phyloP scores from a whole-genome alignment of 2,888 invertebrate genomes.

The Eustalomyia histrio region DNA sequence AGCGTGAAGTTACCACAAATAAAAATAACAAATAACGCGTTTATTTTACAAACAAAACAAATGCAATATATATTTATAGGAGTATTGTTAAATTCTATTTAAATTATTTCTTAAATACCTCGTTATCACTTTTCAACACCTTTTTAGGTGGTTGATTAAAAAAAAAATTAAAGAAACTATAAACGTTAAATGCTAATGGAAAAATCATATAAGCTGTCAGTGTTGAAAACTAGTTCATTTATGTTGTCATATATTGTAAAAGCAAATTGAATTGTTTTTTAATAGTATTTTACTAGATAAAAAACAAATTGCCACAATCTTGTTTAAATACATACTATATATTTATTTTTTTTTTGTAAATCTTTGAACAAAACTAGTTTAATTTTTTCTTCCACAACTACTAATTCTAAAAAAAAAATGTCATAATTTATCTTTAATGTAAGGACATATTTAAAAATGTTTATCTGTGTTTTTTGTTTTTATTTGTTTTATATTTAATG shows the following conservation, averaged over 20 bases:
- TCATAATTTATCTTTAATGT: background rate
- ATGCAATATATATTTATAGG: background rate
- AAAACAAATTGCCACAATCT: background rate
- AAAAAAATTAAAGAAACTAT: background rate
- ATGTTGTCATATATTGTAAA: background rate
- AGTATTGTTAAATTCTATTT: background rate
- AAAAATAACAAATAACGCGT: too few species aligned
- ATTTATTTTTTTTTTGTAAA: background rate
- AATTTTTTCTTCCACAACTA: background rate
- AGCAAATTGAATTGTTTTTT: background rate
- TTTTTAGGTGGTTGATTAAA: background rate
- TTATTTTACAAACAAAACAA: too few species aligned
- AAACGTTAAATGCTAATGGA: background rate
- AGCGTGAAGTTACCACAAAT: too few species aligned
- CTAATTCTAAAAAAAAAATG: background rate
- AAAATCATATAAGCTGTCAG: background rate
- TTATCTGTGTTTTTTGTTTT: background rate
- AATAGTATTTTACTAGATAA: background rate
- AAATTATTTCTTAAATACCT: background rate
- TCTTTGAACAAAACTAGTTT: background rate
- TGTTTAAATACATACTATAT: background rate
- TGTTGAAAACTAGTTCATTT: background rate
- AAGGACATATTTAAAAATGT: constrained; percentile 4
- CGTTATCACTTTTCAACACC: background rate
- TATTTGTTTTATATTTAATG: constrained; percentile 2